Conservation (phyloP, 2,888 invertebrate species). For the Dromius quadrimaculatus region DNA sequence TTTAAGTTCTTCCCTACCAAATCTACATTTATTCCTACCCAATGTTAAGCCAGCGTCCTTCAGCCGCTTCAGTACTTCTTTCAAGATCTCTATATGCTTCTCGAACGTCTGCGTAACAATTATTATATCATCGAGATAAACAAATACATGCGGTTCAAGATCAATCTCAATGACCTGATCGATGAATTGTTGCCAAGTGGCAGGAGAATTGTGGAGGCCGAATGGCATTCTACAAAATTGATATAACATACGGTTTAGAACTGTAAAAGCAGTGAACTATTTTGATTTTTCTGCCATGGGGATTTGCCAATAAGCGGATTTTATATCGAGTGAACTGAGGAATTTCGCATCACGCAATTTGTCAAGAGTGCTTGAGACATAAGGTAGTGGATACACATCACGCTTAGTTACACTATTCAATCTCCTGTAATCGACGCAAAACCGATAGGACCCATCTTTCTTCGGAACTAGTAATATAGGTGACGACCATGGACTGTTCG, state of each 20-base stretch:
- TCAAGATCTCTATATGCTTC: constrained; percentile 41
- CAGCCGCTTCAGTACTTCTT: not conserved
- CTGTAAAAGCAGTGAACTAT: constrained; percentile 58
- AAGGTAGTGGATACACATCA: constrained; percentile 57
- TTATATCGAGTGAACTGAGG: constrained; percentile 57
- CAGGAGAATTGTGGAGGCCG: constrained; percentile 41
- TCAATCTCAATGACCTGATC: constrained; percentile 34
- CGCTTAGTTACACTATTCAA: constrained; percentile 58
- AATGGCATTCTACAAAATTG: constrained; percentile 41
- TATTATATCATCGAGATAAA: constrained; percentile 51
- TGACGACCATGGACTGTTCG: no score
- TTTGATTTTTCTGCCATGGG: constrained; percentile 52
- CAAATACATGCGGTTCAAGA: constrained; percentile 46
- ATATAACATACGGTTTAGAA: constrained; percentile 52
- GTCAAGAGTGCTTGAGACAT: constrained; percentile 56
- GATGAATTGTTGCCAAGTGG: constrained; percentile 45
- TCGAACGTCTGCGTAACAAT: constrained; percentile 41
- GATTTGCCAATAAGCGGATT: constrained; percentile 57
- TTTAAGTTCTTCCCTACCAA: constrained; percentile 52
- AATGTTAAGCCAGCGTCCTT: constrained; percentile 50
- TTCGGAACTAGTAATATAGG: no score
- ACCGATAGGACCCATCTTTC: no score
- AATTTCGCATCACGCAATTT: constrained; percentile 57
- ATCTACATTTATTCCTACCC: constrained; percentile 54
- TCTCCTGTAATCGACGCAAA: no score